These are phyloP conservation scores for Onychomys leucogaster DNA, from an alignment of 2,797 vertebrate species.

Conservation along the genomic window DNA sequence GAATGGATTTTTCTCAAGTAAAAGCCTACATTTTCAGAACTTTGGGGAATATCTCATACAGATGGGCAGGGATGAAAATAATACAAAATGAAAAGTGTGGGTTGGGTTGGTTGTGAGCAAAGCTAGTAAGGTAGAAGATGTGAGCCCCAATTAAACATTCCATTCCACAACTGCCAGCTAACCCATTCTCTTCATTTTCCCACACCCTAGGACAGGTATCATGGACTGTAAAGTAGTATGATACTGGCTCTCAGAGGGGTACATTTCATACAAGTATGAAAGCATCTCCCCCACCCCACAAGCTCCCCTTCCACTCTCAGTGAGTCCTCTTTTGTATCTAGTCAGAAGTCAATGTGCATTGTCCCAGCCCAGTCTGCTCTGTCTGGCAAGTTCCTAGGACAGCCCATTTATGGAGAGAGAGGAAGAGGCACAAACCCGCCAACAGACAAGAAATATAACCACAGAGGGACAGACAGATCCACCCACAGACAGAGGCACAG, in stretches of 20 bases:
- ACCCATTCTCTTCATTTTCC: neutral
- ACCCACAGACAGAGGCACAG: neutral
- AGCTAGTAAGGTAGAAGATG: neutral
- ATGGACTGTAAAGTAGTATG: neutral
- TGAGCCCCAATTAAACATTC: conserved; percentile 19
- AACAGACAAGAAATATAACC: neutral
- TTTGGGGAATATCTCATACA: conserved; percentile 59
- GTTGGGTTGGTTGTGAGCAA: neutral
- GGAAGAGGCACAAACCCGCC: neutral
- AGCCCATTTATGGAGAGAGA: conserved; percentile 11
- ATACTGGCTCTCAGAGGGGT: neutral
- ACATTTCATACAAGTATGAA: neutral
- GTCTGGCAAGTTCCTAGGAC: neutral
- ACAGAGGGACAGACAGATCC: conserved; percentile 2
- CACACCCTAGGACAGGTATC: neutral
- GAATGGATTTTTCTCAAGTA: conserved; percentile 54
- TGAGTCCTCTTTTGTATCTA: neutral
- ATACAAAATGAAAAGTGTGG: conserved; percentile 43
- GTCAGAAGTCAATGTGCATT: conserved; percentile 29
- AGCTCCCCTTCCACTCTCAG: neutral
- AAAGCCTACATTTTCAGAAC: conserved; percentile 60
- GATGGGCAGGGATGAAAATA: neutral
- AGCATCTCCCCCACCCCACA: neutral
- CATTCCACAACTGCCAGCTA: conserved; percentile 45
- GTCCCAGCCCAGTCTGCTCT: neutral